Percentiles rank a stretch among this genome's conserved stretches.
phyloP scores from a whole-genome alignment of 2,113 vertebrate species.

The Martes martes region DNA sequence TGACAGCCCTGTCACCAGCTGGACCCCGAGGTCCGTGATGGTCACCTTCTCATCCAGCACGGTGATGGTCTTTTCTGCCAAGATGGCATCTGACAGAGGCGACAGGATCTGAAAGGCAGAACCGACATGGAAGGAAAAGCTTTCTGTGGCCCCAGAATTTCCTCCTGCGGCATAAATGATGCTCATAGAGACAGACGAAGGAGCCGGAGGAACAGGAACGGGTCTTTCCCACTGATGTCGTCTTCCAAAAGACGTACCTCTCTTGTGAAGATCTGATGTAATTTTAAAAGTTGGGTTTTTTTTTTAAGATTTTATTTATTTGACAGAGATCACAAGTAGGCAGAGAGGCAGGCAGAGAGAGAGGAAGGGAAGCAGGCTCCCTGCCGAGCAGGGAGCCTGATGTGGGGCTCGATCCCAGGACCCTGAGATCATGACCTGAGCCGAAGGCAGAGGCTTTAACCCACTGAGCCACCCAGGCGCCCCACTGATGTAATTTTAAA shows the following conservation, averaged over 20 bases:
- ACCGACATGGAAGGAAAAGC: not conserved
- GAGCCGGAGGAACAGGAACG: not conserved
- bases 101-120: constrained; percentile 88
- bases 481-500: rapidly evolving
- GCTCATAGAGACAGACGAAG: rapidly evolving
- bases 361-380: too few relatives aligned
- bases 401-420: too few relatives aligned
- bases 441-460: too few relatives aligned
- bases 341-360: too few relatives aligned
- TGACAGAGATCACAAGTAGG: too few relatives aligned
- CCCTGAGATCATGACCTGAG: too few relatives aligned
- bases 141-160: rapidly evolving
- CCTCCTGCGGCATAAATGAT: rapidly evolving
- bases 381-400: too few relatives aligned
- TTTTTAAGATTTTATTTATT: too few relatives aligned
- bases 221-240: rapidly evolving
- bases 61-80: constrained; percentile 92
- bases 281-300: not conserved
- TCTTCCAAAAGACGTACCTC: not conserved
- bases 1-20: constrained; percentile 90
- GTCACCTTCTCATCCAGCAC: constrained; percentile 95
- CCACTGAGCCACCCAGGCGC: too few relatives aligned
- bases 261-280: not conserved
- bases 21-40: constrained; percentile 91
- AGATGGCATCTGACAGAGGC: constrained; percentile 90